Conservation (phyloP, 2,113 vertebrate genomes). For the Emberiza fucata region DNA sequence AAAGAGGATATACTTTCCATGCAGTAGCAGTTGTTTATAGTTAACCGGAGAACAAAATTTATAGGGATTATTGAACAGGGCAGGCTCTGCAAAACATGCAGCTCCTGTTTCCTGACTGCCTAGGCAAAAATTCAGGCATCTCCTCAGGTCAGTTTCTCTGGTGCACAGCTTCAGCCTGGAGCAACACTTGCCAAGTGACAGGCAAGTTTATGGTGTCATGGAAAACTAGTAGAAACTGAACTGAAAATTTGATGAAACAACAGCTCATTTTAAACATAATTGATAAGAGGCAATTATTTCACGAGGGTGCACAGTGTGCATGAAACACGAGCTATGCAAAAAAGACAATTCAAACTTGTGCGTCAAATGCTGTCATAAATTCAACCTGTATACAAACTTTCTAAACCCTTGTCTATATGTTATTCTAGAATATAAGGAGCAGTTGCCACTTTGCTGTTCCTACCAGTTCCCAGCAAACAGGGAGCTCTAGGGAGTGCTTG, state of each 20-base stretch:
- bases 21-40: rapidly evolving
- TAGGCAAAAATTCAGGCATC: background rate
- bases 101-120: background rate
- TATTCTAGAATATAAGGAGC: background rate
- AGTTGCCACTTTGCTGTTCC: background rate
- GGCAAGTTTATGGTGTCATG: background rate
- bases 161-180: background rate
- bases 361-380: background rate
- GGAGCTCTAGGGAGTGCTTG: background rate
- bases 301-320: rapidly evolving
- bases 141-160: background rate
- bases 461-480: background rate
- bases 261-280: background rate
- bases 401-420: rapidly evolving
- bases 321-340: background rate
- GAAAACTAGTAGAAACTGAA: rapidly evolving
- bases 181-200: background rate
- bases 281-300: background rate
- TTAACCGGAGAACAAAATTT: rapidly evolving
- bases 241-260: background rate
- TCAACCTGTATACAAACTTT: rapidly evolving
- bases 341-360: background rate
- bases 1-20: background rate
- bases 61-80: background rate
- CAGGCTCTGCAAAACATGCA: background rate